Evolutionary conservation across 2,888 invertebrate genomes (phyloP).

Genomic region (Thysanoteuthis rhombus): DNA sequence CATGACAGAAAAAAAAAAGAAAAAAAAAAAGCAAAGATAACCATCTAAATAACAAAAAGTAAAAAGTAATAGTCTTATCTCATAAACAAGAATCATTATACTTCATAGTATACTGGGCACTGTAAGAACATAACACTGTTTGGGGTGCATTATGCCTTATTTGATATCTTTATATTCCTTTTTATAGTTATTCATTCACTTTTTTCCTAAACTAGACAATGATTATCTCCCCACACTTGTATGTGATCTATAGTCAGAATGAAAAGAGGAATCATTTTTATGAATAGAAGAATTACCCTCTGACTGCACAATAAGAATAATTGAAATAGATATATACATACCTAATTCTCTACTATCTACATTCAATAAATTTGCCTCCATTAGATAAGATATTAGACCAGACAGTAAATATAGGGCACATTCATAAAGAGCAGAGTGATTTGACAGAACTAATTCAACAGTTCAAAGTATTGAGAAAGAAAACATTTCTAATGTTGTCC

Average conservation of each 20-base stretch:
- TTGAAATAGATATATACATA: too few relatives aligned
- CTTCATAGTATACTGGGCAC: not conserved
- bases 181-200: not conserved
- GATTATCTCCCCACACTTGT: not conserved
- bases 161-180: not conserved
- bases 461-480: too few relatives aligned
- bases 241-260: not conserved
- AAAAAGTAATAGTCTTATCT: not conserved
- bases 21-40: not conserved
- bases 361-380: too few relatives aligned
- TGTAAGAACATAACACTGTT: not conserved
- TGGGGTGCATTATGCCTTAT: not conserved
- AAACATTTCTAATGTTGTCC: too few relatives aligned
- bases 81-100: not conserved
- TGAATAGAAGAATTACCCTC: conserved; percentile 1
- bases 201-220: not conserved
- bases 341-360: too few relatives aligned
- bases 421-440: too few relatives aligned
- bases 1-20: not conserved
- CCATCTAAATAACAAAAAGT: not conserved
- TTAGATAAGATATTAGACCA: too few relatives aligned
- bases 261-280: not conserved
- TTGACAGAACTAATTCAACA: too few relatives aligned
- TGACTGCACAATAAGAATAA: not conserved
- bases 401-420: too few relatives aligned